Evolutionary conservation across 2,113 vertebrate species (phyloP), one percentile per base, ranked within the genome.

Genomic region (Dendropsophus ebraccatus): DNA sequence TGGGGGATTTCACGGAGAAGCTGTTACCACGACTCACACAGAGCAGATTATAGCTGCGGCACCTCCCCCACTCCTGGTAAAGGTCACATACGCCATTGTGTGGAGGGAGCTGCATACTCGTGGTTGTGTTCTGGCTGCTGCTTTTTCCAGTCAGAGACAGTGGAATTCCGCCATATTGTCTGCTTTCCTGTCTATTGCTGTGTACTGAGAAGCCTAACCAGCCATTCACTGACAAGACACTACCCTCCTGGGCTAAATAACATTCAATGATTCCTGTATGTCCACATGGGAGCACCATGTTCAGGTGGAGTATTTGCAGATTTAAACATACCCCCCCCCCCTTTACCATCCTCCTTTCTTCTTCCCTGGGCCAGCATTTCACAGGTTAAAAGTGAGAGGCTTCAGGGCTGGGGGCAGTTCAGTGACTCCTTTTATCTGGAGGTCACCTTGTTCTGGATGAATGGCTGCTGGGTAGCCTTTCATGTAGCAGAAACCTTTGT

Each of bases 401-500:
- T 25, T 2, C 12, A 28, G 58, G n/a, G 56, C 56, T 12, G 10
- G n/a, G 58, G 58, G 21, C 54, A 23, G 54, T 21, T 21, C 54
- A 21, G 54, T 54, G 52, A 56, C 54, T 56, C 7, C 10, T 81
- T 67, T 47, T 14, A 28, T 41, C 30, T 21, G 47, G 67, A 83
- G 81, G 81, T 83, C 81, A 74, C 81, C 81, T 83, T 74, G 49
- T 74, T 56, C 17, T 23, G 67, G 41, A 69, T 82, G 62, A 83
- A 45, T 73, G 69, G 25, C 81, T 54, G 32, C 81, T 83, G 50
- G 60, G 49, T 82, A 72, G 41, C 41, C 41, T 41, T 41, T 41
- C 41, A 41, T 41, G 41, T 41, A 41, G 41, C 4, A 41, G 41
- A 41, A 41, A 41, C 41, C 8, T 41, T 8, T 41, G 41, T 41